Evolutionary conservation across 2,888 invertebrate species (phyloP).

Genomic region (Epirrita christyi): DNA sequence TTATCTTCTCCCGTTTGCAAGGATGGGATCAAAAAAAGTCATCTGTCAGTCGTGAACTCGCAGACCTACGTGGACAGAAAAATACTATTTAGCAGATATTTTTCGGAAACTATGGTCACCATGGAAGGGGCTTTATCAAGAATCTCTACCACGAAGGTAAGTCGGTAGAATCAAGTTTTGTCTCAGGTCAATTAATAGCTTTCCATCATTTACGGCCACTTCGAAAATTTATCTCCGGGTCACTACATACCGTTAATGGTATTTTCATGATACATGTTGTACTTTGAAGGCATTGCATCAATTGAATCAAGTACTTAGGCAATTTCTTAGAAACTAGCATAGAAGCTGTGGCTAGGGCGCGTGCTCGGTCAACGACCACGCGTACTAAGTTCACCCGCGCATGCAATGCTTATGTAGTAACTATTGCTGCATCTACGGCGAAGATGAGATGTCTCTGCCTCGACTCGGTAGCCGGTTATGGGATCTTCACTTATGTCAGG

Average conservation of each 20-base stretch:
- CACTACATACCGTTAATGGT: background rate
- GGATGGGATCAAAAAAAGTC: too few species aligned
- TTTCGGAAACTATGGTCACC: too few species aligned
- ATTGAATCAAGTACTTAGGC: conserved; percentile 1
- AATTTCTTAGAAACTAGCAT: conserved; percentile 5
- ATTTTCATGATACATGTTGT: background rate
- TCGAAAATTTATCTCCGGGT: background rate
- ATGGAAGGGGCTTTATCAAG: too few species aligned
- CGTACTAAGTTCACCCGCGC: conserved; percentile 62
- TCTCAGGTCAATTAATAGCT: background rate
- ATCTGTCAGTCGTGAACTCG: too few species aligned
- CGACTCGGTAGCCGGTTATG: conserved; percentile 18
- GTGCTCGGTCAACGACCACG: conserved; percentile 74
- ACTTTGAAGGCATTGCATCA: conserved; percentile 6
- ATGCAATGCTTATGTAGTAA: conserved; percentile 39
- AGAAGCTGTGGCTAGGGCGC: conserved; percentile 49
- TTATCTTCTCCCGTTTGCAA: too few species aligned
- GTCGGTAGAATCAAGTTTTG: too few species aligned
- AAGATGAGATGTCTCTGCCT: conserved; percentile 17
- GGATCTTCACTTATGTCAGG: background rate
- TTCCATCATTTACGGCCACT: conserved; percentile 6
- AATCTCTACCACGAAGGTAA: too few species aligned
- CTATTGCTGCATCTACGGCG: conserved; percentile 14
- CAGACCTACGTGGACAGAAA: too few species aligned
- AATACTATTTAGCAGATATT: too few species aligned